Conservation (phyloP, 2,888 invertebrate genomes). For the Cataglyphis cursor region DNA sequence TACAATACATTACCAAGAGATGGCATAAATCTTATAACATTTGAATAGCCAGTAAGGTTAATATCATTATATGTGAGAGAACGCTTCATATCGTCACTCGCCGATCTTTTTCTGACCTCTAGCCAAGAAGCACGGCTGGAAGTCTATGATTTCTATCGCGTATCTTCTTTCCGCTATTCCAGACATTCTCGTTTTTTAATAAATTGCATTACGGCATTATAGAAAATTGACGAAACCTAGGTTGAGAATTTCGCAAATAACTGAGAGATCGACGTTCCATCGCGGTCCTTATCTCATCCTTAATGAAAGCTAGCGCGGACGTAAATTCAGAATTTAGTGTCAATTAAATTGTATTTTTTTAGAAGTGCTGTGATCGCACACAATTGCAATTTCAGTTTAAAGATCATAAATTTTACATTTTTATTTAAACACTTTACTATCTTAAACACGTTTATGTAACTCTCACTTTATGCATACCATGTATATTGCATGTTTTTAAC, state of each 20-base stretch:
- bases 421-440: slow-evolving; percentile 1
- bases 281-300: background rate
- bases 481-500: background rate
- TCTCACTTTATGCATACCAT: background rate
- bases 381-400: slow-evolving; percentile 5
- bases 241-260: slow-evolving; percentile 8
- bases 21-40: background rate
- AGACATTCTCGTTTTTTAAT: slow-evolving; percentile 26
- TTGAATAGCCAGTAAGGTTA: slow-evolving; percentile 7
- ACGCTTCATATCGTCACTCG: background rate
- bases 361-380: background rate
- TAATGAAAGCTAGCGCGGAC: background rate
- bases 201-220: background rate
- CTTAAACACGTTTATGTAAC: background rate
- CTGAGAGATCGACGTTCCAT: slow-evolving; percentile 2
- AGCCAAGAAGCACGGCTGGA: background rate
- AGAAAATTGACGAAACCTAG: background rate
- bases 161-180: slow-evolving; percentile 31
- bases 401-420: background rate
- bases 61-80: slow-evolving; percentile 13
- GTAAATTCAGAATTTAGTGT: background rate
- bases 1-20: background rate
- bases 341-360: background rate
- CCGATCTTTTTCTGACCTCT: background rate
- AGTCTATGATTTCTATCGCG: slow-evolving; percentile 11